These are phyloP conservation scores for Acromyrmex charruanus DNA, from an alignment of 1,140 invertebrate genomes.

Conservation along the genomic window DNA sequence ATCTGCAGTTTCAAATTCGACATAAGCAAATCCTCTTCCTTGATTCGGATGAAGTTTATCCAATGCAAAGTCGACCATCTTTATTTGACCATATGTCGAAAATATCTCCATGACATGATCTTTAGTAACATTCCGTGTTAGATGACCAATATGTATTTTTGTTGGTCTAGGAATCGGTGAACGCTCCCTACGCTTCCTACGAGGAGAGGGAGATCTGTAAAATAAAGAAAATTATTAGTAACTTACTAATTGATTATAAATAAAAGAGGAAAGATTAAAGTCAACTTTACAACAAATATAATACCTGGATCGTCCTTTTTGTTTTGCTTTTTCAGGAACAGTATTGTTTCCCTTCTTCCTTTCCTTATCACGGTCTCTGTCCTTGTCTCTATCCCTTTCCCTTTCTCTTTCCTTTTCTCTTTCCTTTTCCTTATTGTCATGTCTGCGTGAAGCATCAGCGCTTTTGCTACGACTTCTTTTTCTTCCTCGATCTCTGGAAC, in stretches of 20 bases:
- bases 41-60: slow-evolving; percentile 95
- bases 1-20: slow-evolving; percentile 97
- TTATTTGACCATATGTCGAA: slow-evolving; percentile 90
- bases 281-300: neutral
- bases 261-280: slow-evolving; percentile 32
- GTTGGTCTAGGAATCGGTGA: slow-evolving; percentile 95
- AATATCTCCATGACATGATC: slow-evolving; percentile 99
- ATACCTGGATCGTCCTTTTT: slow-evolving; percentile 87
- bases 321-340: slow-evolving; percentile 88
- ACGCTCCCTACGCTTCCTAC: slow-evolving; percentile 90
- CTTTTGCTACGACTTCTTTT: slow-evolving; percentile 86
- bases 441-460: slow-evolving; percentile 84
- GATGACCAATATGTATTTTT: slow-evolving; percentile 96
- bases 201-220: slow-evolving; percentile 87
- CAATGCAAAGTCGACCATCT: slow-evolving; percentile 95
- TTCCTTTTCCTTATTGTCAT: slow-evolving; percentile 87
- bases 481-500: slow-evolving; percentile 86
- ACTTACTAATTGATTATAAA: neutral
- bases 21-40: slow-evolving; percentile 96
- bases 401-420: slow-evolving; percentile 86
- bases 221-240: neutral
- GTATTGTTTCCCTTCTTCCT: slow-evolving; percentile 86
- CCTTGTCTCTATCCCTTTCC: slow-evolving; percentile 72
- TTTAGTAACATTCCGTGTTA: slow-evolving; percentile 97
- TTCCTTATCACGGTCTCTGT: slow-evolving; percentile 82